Evolutionary conservation across 2,888 invertebrate genomes (phyloP), one percentile per base, ranked within the genome.

Genomic region (Dascillus cervinus): DNA sequence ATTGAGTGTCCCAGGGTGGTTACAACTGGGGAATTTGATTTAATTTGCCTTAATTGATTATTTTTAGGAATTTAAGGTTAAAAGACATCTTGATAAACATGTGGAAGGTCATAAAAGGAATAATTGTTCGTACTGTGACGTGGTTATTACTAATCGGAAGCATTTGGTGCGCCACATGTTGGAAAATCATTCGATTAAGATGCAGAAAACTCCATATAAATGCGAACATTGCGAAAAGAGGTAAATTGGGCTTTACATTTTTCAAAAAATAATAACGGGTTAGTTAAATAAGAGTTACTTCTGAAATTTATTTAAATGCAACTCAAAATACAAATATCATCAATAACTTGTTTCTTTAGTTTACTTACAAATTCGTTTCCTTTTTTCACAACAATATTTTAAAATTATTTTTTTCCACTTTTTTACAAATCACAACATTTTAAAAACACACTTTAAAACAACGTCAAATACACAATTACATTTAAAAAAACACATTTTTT

Each of bases 71-170:
- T 61, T 60, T 14, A 44, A 46, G 13, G 55, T 56, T 21, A 57
- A 58, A 41, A 49, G 57, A 19, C 57, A 59, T 23, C 50, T 58
- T 26, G 53, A 56, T 22, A 43, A 55, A 11, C 62, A 62, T 29
- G 34, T 58, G 33, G 55, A 58, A 37, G 60, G 61, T 2, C 62
- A 62, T 33, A 52, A 55, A 21, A 50, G 58, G 20, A 62, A 62
- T 33, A 59, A 61, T 34, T 62, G 62, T 24, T 46, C 53, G 3
- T 53, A 56, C 28, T 62, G 62, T 34, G 54, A 49, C 30, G 53
- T 53, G 13, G 56, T 57, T 28, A 55, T 62, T 32, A 59, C 62
- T 1, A 39, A 54, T 11, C 46, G 56, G 11, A 55, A 55, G 30
- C 55, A 62, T 26, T 41, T 62, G 8, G 55, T 55, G 4, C 47